These are phyloP conservation scores for Oxystoma pomonae DNA, from an alignment of 2,888 invertebrate genomes.

Conservation along the genomic window DNA sequence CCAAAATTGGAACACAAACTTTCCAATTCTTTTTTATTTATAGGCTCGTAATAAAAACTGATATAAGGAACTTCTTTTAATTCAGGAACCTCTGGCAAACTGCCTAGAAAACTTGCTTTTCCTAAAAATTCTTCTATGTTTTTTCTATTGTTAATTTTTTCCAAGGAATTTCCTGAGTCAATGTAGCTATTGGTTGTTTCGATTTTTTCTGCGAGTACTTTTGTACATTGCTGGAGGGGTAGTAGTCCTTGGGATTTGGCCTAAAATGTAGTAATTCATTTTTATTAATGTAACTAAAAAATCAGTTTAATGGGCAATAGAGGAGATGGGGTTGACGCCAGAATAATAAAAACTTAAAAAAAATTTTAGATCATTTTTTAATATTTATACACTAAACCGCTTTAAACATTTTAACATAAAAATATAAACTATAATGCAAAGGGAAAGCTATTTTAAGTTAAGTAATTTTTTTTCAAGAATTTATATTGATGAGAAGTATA, in stretches of 20 bases:
- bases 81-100: conserved; percentile 54
- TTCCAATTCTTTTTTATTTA: conserved; percentile 32
- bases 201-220: conserved; percentile 43
- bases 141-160: conserved; percentile 23
- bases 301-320: too few species aligned
- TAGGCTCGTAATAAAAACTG: conserved; percentile 48
- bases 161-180: conserved; percentile 34
- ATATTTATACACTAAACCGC: too few species aligned
- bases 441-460: too few species aligned
- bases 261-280: too few species aligned
- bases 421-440: too few species aligned
- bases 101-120: conserved; percentile 43
- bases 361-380: too few species aligned
- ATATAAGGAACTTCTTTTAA: conserved; percentile 55
- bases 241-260: conserved; percentile 40
- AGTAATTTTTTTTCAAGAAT: too few species aligned
- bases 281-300: too few species aligned
- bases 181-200: conserved; percentile 41
- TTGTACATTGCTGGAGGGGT: conserved; percentile 45
- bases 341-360: too few species aligned
- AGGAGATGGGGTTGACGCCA: too few species aligned
- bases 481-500: too few species aligned
- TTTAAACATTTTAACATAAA: too few species aligned
- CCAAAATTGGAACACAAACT: conserved; percentile 37
- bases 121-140: conserved; percentile 33